phyloP scores from a whole-genome alignment of 1,140 invertebrate species.

The Dufourea novaeangliae region DNA sequence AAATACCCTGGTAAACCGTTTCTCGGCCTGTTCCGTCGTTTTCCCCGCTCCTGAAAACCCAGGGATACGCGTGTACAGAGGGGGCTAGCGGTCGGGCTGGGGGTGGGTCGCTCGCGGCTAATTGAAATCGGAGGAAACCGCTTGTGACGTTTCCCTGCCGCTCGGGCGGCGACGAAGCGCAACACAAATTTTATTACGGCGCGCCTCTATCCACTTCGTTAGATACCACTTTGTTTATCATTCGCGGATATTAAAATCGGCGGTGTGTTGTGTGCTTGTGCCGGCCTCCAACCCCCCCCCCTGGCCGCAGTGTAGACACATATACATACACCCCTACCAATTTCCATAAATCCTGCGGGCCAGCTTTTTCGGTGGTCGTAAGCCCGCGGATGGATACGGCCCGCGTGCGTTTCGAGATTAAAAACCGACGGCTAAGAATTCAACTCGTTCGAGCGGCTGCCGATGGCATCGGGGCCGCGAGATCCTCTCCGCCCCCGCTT shows the following conservation, averaged over 20 bases:
- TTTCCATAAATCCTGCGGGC: slow-evolving; percentile 8
- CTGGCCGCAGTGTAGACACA: background rate
- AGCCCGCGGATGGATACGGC: slow-evolving; percentile 6
- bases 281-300: background rate
- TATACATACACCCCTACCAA: background rate
- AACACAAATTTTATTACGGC: slow-evolving; percentile 73
- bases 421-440: slow-evolving; percentile 24
- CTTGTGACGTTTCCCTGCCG: slow-evolving; percentile 64
- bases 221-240: slow-evolving; percentile 76
- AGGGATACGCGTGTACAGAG: background rate
- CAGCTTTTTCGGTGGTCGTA: background rate
- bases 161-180: slow-evolving; percentile 58
- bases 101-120: too few species aligned
- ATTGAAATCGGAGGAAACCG: slow-evolving; percentile 72
- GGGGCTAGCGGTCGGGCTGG: too few species aligned
- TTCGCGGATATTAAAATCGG: slow-evolving; percentile 73
- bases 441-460: slow-evolving; percentile 13
- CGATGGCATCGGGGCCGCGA: background rate
- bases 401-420: slow-evolving; percentile 32
- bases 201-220: slow-evolving; percentile 73
- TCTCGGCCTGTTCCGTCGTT: background rate
- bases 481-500: background rate
- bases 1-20: background rate
- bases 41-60: background rate
- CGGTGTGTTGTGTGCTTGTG: slow-evolving; percentile 39